Evolutionary conservation across 2,113 vertebrate genomes (phyloP).

Genomic region (Podilymbus podiceps): DNA sequence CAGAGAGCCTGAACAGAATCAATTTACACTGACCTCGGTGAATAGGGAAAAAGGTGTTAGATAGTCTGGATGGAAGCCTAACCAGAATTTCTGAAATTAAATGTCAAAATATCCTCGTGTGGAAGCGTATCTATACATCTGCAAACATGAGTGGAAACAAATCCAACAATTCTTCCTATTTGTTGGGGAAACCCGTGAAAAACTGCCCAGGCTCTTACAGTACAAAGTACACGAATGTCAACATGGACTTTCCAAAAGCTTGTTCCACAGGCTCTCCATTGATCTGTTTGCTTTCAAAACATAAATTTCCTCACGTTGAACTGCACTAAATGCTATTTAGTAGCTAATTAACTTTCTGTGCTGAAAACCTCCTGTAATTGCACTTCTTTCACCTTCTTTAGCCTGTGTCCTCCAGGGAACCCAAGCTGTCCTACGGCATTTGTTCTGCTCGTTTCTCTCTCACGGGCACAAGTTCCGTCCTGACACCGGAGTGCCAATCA

Average conservation of each 20-base stretch:
- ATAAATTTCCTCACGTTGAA: slow-evolving; percentile 44
- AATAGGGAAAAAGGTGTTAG: background rate
- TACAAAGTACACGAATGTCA: background rate
- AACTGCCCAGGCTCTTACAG: background rate
- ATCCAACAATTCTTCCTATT: background rate
- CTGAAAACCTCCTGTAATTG: slow-evolving; percentile 75
- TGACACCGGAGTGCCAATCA: slow-evolving; percentile 69
- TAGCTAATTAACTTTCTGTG: slow-evolving; percentile 77
- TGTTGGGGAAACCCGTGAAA: background rate
- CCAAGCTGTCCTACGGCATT: slow-evolving; percentile 68
- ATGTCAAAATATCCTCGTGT: background rate
- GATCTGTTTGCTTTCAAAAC: slow-evolving; percentile 50
- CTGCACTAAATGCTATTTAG: slow-evolving; percentile 76
- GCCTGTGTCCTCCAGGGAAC: slow-evolving; percentile 52
- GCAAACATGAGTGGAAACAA: rapidly evolving
- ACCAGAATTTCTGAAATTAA: background rate
- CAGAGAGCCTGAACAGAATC: rapidly evolving
- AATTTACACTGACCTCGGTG: rapidly evolving
- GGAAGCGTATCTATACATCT: background rate
- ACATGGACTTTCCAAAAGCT: background rate
- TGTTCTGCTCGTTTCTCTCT: slow-evolving; percentile 70
- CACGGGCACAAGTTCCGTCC: slow-evolving; percentile 33
- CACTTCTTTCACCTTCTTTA: slow-evolving; percentile 58
- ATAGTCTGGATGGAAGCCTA: background rate
- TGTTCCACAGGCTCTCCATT: background rate